Base-by-base conservation (phyloP, 2,888 invertebrate genomes). In the Ophion costatus region DNA sequence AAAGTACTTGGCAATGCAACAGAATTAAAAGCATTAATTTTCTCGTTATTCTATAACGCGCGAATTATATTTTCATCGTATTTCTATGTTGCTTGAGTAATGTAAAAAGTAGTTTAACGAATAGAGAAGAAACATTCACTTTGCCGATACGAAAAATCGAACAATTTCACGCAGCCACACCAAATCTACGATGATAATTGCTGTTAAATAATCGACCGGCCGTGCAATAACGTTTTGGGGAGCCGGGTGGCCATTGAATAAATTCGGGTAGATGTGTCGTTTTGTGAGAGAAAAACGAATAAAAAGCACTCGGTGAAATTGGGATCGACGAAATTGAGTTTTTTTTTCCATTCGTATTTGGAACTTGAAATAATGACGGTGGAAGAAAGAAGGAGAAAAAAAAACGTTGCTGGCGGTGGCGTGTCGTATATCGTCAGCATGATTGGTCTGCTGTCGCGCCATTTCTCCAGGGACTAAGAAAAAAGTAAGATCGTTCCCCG, bases 391-490 rank as follows among this genome's bases (percentile, higher is more conserved):
- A 45, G 38, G n/a, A 64, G 56, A 66, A 14, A 38, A 29, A 63
- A 33, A n/a, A 51, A 64, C 17, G 22, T 9, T 29, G 11, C 56
- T 6, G 24, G 3, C 24, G 51, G 38, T 71, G 33, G 71, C 71
- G 71, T 79, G 79, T 64, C 79, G 22, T n/a, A 64, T 71, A 79
- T 79, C 79, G 79, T 79, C 63, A 66, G 76, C 38, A 66, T 56
- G 22, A 66, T 33, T 56, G 56, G 76, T 73, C 73, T 38, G 59
- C 59, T 73, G 57, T 70, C 51, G 42, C 74, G 63, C 45, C 74
- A 74, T 74, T 74, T 75, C 61, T 57, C 74, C 74, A 24, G 59
- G 64, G 75, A 75, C 61, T 63, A 76, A 76, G 74, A 76, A 66
- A 76, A 51, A 66, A 76, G 7, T 45, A 75, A 75, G 75, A 75